Conservation (phyloP, 2,113 vertebrate species). For the Malurus elegans region DNA sequence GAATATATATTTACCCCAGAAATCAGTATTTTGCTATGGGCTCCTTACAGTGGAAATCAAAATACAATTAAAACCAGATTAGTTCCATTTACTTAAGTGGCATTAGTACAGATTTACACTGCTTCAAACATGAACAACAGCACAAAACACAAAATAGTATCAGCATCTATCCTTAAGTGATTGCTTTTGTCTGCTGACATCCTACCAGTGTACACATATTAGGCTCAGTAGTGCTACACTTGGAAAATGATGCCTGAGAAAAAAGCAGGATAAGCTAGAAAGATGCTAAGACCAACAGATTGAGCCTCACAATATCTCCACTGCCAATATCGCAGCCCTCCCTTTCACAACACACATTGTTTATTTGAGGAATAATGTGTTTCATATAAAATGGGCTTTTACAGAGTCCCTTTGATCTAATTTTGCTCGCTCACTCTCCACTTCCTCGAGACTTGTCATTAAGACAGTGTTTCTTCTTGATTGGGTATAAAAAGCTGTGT, state of each 20-base stretch:
- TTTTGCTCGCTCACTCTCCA: not conserved
- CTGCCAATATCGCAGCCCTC: not conserved
- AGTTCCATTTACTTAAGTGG: constrained; percentile 13
- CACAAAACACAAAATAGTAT: not conserved
- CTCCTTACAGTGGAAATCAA: not conserved
- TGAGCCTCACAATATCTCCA: not conserved
- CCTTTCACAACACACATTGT: not conserved
- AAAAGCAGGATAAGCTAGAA: not conserved
- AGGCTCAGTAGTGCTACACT: not conserved
- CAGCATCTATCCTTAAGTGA: not conserved
- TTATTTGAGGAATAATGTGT: not conserved
- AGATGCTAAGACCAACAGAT: not conserved
- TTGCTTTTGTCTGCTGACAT: not conserved
- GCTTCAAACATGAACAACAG: not conserved
- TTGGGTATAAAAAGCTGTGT: not conserved
- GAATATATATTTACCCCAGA: not conserved
- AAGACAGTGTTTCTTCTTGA: constrained; percentile 3
- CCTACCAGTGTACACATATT: not conserved
- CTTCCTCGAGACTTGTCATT: not conserved
- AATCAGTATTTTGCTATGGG: not conserved
- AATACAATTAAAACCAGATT: not conserved
- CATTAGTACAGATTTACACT: not conserved
- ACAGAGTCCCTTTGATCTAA: not conserved
- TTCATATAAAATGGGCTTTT: not conserved
- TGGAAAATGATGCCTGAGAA: not conserved